Evolutionary conservation across 2,888 invertebrate genomes (phyloP), one percentile per base, ranked within the genome.

Genomic region (Himalopsyche tibetana): DNA sequence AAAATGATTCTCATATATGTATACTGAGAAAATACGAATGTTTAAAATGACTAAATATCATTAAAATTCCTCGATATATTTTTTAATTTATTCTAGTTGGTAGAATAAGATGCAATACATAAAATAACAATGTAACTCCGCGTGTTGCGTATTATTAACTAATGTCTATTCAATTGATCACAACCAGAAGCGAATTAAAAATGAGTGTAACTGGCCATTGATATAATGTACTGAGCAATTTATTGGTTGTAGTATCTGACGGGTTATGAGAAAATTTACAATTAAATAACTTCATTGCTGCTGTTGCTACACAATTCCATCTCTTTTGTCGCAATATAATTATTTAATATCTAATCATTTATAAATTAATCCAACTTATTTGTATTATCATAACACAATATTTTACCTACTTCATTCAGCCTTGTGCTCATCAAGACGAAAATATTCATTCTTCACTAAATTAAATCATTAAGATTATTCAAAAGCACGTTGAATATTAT

Each of bases 201-300:
- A 42, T 28, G 15, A 80, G 80, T 80, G 9, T 45, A 80, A 6
- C 80, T 12, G 17, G 40, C 42, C 45, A 42, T 80, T n/a, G 80
- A 15, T 69, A 69, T 42, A 2, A 80, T 80, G 19, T 19, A 40
- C 40, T 40, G 40, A 40, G 36, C 2, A 38, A 80, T 80, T 45
- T 45, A 42, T 74, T 38, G 74, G 74, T 4, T 15, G 15, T 12
- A 11, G 36, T 74, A 74, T 45, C 45, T 9, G 45, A 74, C 36
- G 8, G 74, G 74, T 74, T 74, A 74, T 74, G 38, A 36, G 74
- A 74, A 74, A 74, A 74, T 38, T 74, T 69, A 69, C 69, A 69
- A 36, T 69, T 69, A 36, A 80, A 80, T 45, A 80, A 80, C 45
- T 80, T 80, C 45, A 80, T 9, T 74, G 15, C 74, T 5, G 9